A percentile compares a stretch with the other conserved stretches of the same genome.
phyloP scores from a whole-genome alignment of 2,113 vertebrate genomes.

The Lagopus leucura region DNA sequence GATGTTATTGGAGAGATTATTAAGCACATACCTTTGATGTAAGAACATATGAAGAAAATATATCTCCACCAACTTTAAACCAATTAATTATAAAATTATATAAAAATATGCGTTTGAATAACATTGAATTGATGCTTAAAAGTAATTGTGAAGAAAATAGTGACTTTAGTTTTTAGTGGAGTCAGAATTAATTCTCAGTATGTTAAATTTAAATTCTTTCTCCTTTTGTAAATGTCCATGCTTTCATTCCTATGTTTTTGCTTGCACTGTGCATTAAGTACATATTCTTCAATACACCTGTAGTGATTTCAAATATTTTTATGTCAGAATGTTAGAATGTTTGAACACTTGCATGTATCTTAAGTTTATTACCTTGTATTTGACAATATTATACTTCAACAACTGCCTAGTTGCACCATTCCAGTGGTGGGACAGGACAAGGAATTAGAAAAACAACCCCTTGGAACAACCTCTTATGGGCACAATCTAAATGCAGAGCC shows the following conservation, averaged over 20 bases:
- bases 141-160: background rate
- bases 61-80: background rate
- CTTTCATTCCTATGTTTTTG: background rate
- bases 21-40: background rate
- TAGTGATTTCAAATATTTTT: background rate
- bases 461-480: slow-evolving; percentile 13
- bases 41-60: background rate
- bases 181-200: background rate
- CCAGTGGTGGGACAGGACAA: background rate
- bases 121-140: background rate
- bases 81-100: background rate
- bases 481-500: background rate
- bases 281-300: background rate
- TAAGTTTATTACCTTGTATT: background rate
- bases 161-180: background rate
- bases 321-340: background rate
- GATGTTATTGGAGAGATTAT: background rate
- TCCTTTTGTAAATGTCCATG: background rate
- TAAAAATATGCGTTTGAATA: background rate
- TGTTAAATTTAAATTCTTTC: background rate
- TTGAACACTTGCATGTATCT: background rate
- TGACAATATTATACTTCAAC: background rate
- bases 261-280: background rate
- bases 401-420: background rate
- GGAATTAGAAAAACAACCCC: background rate